phyloP scores from a whole-genome alignment of 2,797 vertebrate species.

The Ctenopoma kingsleyae region DNA sequence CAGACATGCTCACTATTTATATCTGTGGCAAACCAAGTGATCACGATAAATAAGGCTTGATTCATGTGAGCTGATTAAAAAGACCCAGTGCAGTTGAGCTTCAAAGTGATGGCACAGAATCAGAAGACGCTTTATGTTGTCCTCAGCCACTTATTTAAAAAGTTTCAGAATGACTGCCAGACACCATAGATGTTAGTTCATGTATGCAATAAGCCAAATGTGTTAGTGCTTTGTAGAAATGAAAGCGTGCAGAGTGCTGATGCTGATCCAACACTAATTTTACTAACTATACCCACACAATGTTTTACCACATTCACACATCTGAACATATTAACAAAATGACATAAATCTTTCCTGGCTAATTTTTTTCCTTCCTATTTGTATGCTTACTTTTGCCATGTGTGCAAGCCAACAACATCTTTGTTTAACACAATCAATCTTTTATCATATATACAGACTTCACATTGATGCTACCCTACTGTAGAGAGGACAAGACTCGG shows the following conservation, averaged over 20 bases:
- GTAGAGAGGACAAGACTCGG: not conserved
- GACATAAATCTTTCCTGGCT: conserved; percentile 15
- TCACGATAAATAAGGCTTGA: conserved; percentile 70
- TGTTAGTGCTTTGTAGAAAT: conserved; percentile 41
- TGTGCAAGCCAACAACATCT: conserved; percentile 6
- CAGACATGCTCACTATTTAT: conserved; percentile 70
- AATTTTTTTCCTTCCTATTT: conserved; percentile 7
- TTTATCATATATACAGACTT: conserved; percentile 5
- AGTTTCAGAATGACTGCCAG: conserved; percentile 45
- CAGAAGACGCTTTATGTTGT: conserved; percentile 49
- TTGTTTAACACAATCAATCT: conserved; percentile 9
- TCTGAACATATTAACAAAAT: conserved; percentile 25
- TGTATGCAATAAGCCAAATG: conserved; percentile 36
- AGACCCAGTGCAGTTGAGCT: conserved; percentile 45
- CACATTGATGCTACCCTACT: not conserved
- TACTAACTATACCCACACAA: conserved; percentile 30
- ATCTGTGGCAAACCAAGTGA: conserved; percentile 70
- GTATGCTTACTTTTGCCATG: conserved; percentile 11
- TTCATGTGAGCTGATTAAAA: conserved; percentile 65
- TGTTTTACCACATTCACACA: conserved; percentile 20
- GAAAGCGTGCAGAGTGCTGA: conserved; percentile 23
- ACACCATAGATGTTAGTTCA: conserved; percentile 28
- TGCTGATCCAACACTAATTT: conserved; percentile 46
- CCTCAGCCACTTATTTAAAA: conserved; percentile 42
- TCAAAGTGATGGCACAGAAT: conserved; percentile 63